phyloP scores from a whole-genome alignment of 1,140 invertebrate species.

The Ridgeia piscesae region DNA sequence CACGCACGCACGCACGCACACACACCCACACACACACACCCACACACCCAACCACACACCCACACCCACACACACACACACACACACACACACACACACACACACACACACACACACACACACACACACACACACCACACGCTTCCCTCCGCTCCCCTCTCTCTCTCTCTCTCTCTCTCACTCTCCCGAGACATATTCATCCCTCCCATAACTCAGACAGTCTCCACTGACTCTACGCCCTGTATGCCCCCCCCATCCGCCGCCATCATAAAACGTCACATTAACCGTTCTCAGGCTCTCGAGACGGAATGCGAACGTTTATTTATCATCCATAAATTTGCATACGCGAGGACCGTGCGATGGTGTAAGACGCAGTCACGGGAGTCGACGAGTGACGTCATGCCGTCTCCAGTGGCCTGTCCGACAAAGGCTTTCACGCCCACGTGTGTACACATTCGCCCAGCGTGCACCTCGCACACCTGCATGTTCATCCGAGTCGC shows the following conservation, averaged over 20 bases:
- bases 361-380: background rate
- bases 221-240: background rate
- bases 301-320: background rate
- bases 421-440: background rate
- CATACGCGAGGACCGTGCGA: background rate
- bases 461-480: background rate
- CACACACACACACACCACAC: no score
- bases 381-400: background rate
- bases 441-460: background rate
- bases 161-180: no score
- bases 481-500: background rate
- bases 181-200: background rate
- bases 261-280: background rate
- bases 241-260: background rate
- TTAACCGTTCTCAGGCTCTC: background rate
- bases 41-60: no score
- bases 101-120: no score
- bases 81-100: no score
- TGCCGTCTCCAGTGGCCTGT: background rate
- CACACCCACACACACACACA: no score
- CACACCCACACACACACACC: no score
- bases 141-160: no score
- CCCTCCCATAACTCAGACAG: background rate
- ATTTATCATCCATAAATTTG: slow-evolving; percentile 6
- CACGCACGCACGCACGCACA: no score